Percentiles rank a stretch among this genome's conserved stretches.
Conservation (phyloP, 1,140 invertebrate species). For the Drosophila setifemur region DNA sequence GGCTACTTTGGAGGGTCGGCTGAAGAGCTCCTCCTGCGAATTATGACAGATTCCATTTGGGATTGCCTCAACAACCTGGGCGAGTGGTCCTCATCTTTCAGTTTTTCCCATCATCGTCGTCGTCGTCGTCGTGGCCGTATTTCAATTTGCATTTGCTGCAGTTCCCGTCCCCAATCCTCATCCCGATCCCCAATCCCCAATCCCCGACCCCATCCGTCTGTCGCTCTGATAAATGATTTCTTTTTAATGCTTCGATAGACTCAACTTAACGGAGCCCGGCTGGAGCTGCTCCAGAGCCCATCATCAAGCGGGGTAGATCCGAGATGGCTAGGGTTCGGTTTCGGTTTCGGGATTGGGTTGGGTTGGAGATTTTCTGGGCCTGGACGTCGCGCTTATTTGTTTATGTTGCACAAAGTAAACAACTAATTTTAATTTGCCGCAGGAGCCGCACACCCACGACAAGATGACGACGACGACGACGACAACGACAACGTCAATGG, state of each 20-base stretch:
- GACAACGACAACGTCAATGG: slow-evolving; percentile 16
- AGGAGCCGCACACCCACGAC: slow-evolving; percentile 64
- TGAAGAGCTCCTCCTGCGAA: slow-evolving; percentile 3
- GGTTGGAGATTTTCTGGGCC: not conserved
- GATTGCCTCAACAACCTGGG: slow-evolving; percentile 2
- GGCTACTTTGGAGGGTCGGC: not conserved
- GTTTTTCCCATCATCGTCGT: not conserved
- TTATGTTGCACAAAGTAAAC: slow-evolving; percentile 78
- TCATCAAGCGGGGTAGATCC: no score
- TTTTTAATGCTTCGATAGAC: slow-evolving; percentile 59
- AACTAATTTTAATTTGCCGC: slow-evolving; percentile 80
- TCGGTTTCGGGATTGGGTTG: slow-evolving; percentile 3
- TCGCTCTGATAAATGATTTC: slow-evolving; percentile 50
- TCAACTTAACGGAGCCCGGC: slow-evolving; percentile 23
- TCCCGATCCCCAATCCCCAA: not conserved
- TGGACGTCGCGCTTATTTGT: slow-evolving; percentile 68
- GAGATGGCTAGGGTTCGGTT: slow-evolving; percentile 26
- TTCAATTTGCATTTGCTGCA: slow-evolving; percentile 40
- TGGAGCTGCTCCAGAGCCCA: not conserved
- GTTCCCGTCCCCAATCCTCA: not conserved
- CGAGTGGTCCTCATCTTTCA: slow-evolving; percentile 7
- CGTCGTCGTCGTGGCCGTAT: not conserved
- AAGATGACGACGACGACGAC: slow-evolving; percentile 31
- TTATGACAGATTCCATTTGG: slow-evolving; percentile 35
- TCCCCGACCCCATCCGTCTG: not conserved